phyloP scores from a whole-genome alignment of 2,797 vertebrate species.

The Scolopax bukidnonensis region DNA sequence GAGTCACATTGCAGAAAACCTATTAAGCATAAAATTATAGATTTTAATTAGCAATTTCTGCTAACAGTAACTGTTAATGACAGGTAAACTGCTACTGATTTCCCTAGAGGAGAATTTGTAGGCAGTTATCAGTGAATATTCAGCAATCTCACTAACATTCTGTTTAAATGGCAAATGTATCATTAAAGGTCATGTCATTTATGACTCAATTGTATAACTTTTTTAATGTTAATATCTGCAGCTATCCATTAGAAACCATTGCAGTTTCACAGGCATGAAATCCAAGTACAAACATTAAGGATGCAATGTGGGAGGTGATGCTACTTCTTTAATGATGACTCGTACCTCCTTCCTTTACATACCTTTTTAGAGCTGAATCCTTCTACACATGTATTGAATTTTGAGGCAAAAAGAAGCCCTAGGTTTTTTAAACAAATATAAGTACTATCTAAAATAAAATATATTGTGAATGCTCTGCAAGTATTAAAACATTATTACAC shows the following conservation, averaged over 20 bases:
- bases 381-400: not conserved
- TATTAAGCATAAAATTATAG: conserved; percentile 55
- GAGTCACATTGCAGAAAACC: conserved; percentile 19
- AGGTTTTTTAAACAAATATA: not conserved
- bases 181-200: conserved; percentile 65
- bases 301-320: not conserved
- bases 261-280: not conserved
- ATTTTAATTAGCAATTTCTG: conserved; percentile 76
- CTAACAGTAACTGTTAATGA: conserved; percentile 61
- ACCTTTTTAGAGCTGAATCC: not conserved
- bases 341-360: not conserved
- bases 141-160: not conserved
- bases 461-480: not conserved
- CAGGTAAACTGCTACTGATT: conserved; percentile 69
- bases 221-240: conserved; percentile 59
- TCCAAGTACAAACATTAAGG: not conserved
- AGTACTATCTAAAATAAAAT: not conserved
- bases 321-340: not conserved
- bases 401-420: not conserved
- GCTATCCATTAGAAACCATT: conserved; percentile 9
- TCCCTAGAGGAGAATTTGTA: conserved; percentile 63
- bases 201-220: conserved; percentile 25
- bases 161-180: conserved; percentile 62
- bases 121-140: conserved; percentile 49
- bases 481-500: not conserved